These are phyloP conservation scores for Tachystola acroxantha DNA, from an alignment of 2,888 invertebrate genomes.

Conservation along the genomic window DNA sequence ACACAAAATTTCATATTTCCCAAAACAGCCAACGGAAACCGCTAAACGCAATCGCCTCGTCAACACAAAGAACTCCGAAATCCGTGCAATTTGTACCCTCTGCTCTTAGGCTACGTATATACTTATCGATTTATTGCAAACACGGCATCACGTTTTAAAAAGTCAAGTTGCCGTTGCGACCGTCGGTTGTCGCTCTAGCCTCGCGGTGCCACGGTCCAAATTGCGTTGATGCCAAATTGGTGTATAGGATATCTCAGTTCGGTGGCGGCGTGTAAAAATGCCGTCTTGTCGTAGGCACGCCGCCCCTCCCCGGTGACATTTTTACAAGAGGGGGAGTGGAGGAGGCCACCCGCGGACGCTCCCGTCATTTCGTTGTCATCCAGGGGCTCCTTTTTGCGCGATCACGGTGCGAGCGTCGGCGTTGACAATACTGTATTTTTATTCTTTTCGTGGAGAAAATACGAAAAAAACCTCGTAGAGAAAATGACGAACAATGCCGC, in stretches of 20 bases:
- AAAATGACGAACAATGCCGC: conserved; percentile 74
- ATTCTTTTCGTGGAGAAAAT: conserved; percentile 71
- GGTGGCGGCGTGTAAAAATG: conserved; percentile 63
- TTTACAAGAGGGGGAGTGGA: conserved; percentile 50
- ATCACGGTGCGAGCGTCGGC: conserved; percentile 65
- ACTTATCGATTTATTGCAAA: conserved; percentile 75
- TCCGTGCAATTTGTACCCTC: conserved; percentile 71
- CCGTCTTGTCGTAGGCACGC: conserved; percentile 69
- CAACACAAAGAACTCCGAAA: conserved; percentile 66
- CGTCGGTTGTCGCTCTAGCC: conserved; percentile 22
- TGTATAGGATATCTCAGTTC: conserved; percentile 50
- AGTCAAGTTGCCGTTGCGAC: conserved; percentile 30
- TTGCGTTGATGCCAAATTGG: conserved; percentile 29
- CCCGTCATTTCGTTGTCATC: conserved; percentile 76
- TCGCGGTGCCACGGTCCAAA: conserved; percentile 28
- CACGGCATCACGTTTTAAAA: conserved; percentile 58
- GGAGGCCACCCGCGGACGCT: conserved; percentile 61
- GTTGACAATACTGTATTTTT: conserved; percentile 73
- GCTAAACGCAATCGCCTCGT: conserved; percentile 46
- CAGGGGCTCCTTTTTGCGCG: conserved; percentile 67
- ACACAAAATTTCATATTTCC: conserved; percentile 56
- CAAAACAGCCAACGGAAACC: conserved; percentile 55
- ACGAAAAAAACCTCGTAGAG: conserved; percentile 57
- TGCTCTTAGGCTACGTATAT: conserved; percentile 55
- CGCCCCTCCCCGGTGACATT: conserved; percentile 68